Conservation (phyloP, 2,113 vertebrate species). For the Nesoenas mayeri region DNA sequence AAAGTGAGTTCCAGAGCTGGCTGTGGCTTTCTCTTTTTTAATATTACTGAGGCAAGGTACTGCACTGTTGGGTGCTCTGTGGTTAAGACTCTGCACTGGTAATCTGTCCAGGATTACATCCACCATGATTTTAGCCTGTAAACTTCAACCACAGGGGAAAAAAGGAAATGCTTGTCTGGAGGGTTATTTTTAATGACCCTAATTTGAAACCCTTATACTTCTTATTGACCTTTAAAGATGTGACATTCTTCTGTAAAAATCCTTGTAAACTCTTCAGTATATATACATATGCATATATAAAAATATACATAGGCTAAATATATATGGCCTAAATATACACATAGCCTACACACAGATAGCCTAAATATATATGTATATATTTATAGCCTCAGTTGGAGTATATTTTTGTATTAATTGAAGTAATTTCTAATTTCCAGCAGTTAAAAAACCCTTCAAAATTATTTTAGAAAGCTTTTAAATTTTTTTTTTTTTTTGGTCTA, state of each 20-base stretch:
- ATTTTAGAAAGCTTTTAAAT: conserved; percentile 61
- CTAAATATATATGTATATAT: conserved; percentile 45
- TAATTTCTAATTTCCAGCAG: conserved; percentile 56
- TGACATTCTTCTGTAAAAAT: conserved; percentile 41
- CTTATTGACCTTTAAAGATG: conserved; percentile 50
- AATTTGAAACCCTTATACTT: background rate
- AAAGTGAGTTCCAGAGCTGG: background rate
- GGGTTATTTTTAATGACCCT: background rate
- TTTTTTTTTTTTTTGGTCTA: conserved; percentile 24
- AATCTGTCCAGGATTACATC: background rate
- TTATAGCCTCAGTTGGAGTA: conserved; percentile 43
- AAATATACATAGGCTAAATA: conserved; percentile 23
- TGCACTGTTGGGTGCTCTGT: background rate
- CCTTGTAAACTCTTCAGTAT: conserved; percentile 31
- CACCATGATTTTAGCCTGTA: background rate
- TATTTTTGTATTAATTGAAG: conserved; percentile 66
- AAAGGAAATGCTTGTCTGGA: background rate
- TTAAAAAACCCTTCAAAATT: conserved; percentile 59
- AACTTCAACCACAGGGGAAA: background rate
- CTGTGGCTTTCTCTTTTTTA: background rate
- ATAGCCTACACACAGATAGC: conserved; percentile 15
- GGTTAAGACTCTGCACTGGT: background rate
- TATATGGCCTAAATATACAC: conserved; percentile 9
- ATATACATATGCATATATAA: background rate
- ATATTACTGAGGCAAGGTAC: background rate